Base-by-base conservation (phyloP, 1,140 invertebrate genomes). In the Philopotamus ludificatus region DNA sequence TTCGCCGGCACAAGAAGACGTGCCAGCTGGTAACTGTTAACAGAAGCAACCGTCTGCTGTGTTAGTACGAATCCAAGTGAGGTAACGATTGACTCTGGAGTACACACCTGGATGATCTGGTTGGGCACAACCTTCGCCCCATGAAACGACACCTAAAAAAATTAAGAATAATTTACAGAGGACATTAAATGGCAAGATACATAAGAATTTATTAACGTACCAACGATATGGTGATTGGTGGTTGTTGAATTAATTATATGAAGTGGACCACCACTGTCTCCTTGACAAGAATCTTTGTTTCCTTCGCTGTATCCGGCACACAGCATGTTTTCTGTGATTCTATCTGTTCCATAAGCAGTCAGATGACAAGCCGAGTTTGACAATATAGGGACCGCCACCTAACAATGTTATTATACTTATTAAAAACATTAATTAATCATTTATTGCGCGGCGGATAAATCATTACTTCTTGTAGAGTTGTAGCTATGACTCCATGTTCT, bases 81-180 rank as follows among this genome's bases (percentile, higher is more conserved):
- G 71, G 72, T 87, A 93, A 65, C 87, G 80, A 73, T 89, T 89
- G 1, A 95, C 89, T 65, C 91, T 81, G 0, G 89, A 86, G 76
- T 95, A 96, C 21, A 95, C 91, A n/a, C 93, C 93, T 0, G 93
- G 92, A 72, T 85, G 86, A 55, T 87, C 85, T 0, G 88, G 83
- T 73, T 86, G 77, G 1, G 89, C 93, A 73, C 93, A 95, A 2
- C 89, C 89, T 72, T 81, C 76, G 12, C 79, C 78, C 78, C 77
- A 81, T 1, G 79, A 81, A 1, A 80, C 78, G 16, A 81, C 72
- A 63, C 79, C 79, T 79, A 68, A 9, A 72, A 75, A 42, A 15
- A 7, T 7, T 15, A 45, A 45, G 20, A 7, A 45, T 7, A 45
- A 45, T 45, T 7, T n/a, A n/a, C n/a, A 39, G 7, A 15, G n/a